Base-by-base conservation (phyloP, 2,113 vertebrate genomes). In the Amia ocellicauda region DNA sequence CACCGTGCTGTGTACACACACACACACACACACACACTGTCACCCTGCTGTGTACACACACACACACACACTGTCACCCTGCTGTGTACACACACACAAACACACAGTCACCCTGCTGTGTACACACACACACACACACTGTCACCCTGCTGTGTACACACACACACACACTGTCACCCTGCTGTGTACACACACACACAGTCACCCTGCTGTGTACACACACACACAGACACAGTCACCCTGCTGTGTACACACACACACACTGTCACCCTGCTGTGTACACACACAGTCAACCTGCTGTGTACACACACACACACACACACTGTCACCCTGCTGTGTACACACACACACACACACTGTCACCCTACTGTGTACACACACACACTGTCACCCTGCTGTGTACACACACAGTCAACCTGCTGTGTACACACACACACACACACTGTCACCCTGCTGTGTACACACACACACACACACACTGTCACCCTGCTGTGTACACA, bases 401-500 rank as follows among this genome's bases (percentile, higher is more conserved):
- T n/a, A n/a, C n/a, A 31, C 50, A 56, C 28, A 57, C 54, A 66
- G n/a, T n/a, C n/a, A n/a, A n/a, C n/a, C n/a, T n/a, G n/a, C n/a
- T n/a, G n/a, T n/a, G n/a, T n/a, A n/a, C n/a, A n/a, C n/a, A n/a
- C 63, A 58, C 54, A 66, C 53, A 57, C 63, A 65, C 63, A 57
- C 23, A 57, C 29, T 23, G n/a, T n/a, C n/a, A n/a, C n/a, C n/a
- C n/a, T n/a, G n/a, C n/a, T n/a, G n/a, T n/a, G n/a, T n/a, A n/a
- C n/a, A 42, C 20, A 58, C 27, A 42, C 62, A 63, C 29, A 62
- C 2, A 22, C 28, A 26, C 56, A 64, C n/a, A 58, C 36, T 26
- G 27, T 29, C 13, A 26, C 28, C 59, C 1, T 42, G 19, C 36
- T 50, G 7, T 43, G 56, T 26, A 40, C 22, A 51, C 42, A 72